These are phyloP conservation scores for Anhinga anhinga DNA, from an alignment of 2,113 vertebrate genomes.

Conservation along the genomic window DNA sequence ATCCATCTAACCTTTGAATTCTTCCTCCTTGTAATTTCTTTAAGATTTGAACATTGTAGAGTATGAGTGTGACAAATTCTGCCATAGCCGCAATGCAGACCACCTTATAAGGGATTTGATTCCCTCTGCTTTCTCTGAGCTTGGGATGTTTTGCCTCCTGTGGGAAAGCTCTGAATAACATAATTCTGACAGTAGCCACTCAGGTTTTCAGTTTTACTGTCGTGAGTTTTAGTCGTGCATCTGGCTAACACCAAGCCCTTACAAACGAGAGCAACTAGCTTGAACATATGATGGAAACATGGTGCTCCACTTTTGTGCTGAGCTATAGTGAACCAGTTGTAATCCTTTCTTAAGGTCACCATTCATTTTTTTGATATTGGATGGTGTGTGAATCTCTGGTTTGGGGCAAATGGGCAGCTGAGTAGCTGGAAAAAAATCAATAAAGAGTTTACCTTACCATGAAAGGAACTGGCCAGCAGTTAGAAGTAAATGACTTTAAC, in stretches of 20 bases:
- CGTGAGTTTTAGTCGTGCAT: neutral
- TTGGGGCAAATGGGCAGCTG: neutral
- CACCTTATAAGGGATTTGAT: neutral
- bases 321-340: neutral
- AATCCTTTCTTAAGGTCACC: neutral
- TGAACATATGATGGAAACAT: neutral
- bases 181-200: neutral
- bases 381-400: neutral
- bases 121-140: neutral
- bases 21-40: neutral
- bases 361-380: neutral
- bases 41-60: neutral
- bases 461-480: neutral
- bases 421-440: neutral
- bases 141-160: neutral
- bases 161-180: neutral
- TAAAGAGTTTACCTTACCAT: neutral
- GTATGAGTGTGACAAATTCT: neutral
- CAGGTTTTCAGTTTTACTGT: neutral
- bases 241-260: neutral
- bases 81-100: neutral
- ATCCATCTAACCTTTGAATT: neutral
- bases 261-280: neutral
- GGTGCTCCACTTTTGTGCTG: neutral
- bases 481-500: neutral